phyloP scores from a whole-genome alignment of 2,797 vertebrate species.

The Gastrophryne carolinensis region DNA sequence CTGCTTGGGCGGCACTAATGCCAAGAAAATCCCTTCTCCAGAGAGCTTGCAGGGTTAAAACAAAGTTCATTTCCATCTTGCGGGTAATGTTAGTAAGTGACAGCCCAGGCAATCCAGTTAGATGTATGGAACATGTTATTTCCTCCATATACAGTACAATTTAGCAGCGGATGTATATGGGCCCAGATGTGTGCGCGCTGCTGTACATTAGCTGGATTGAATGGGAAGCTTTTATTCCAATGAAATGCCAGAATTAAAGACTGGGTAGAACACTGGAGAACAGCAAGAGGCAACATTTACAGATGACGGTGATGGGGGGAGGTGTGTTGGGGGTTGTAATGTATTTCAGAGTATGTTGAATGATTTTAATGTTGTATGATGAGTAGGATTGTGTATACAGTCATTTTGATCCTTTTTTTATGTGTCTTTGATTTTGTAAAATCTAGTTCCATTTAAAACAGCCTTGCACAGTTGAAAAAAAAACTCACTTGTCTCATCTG shows the following conservation, averaged over 20 bases:
- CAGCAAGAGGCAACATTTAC: too few relatives aligned
- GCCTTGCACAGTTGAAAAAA: too few relatives aligned
- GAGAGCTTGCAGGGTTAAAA: constrained; percentile 36
- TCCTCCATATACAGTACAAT: constrained; percentile 11
- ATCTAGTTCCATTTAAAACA: too few relatives aligned
- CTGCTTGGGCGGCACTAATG: constrained; percentile 28
- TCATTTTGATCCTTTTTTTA: too few relatives aligned
- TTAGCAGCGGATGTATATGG: not conserved
- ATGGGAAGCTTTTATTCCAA: not conserved
- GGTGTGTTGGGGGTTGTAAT: too few relatives aligned
- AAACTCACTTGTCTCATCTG: too few relatives aligned
- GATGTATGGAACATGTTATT: constrained; percentile 26
- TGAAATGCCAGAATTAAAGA: not conserved
- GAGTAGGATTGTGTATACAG: too few relatives aligned
- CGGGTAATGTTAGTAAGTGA: constrained; percentile 20
- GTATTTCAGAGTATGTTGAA: too few relatives aligned
- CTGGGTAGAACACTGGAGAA: not conserved
- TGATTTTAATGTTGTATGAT: too few relatives aligned
- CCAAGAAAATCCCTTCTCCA: constrained; percentile 34
- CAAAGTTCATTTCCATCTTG: constrained; percentile 40
- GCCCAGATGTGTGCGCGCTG: not conserved
- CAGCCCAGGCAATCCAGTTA: constrained; percentile 27
- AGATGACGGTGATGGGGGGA: too few relatives aligned
- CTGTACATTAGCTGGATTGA: not conserved
- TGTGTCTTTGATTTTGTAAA: too few relatives aligned